Conservation (phyloP, 2,797 vertebrate genomes). For the Phalloptychus januarius region DNA sequence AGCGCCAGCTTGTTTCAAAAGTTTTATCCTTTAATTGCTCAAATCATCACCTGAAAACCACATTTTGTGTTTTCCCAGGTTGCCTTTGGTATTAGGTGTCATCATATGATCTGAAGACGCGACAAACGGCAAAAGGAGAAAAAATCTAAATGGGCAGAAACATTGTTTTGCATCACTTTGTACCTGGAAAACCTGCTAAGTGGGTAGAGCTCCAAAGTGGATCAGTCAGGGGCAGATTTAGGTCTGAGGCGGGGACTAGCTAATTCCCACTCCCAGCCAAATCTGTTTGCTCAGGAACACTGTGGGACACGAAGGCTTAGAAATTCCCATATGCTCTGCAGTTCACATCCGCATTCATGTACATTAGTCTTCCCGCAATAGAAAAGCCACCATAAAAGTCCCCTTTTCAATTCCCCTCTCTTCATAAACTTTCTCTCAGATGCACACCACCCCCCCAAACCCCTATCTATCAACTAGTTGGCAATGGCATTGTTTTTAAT, state of each 20-base stretch:
- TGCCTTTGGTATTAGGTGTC: neutral
- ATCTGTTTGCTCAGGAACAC: conserved; percentile 62
- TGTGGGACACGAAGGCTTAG: conserved; percentile 47
- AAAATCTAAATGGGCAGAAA: neutral
- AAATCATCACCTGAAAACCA: neutral
- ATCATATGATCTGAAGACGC: neutral
- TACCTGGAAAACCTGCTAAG: conserved; percentile 66
- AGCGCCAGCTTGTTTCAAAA: neutral
- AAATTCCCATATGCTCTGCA: conserved; percentile 62
- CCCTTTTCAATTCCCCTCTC: conserved; percentile 56
- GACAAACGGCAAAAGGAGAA: neutral
- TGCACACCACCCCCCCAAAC: conserved; percentile 57
- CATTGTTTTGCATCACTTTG: neutral
- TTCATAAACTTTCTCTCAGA: conserved; percentile 68
- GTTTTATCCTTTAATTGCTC: neutral
- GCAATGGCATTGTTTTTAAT: conserved; percentile 90
- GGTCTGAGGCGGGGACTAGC: conserved; percentile 53
- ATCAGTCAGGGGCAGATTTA: conserved; percentile 62
- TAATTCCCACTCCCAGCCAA: conserved; percentile 57
- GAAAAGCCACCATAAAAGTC: conserved; percentile 45
- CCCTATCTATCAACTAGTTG: conserved; percentile 82
- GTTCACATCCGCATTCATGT: conserved; percentile 48
- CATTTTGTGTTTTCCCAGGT: neutral
- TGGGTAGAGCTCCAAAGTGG: conserved; percentile 62
- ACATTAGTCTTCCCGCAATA: conserved; percentile 17